These are phyloP conservation scores for Ceuthmochares aereus DNA, from an alignment of 2,113 vertebrate genomes.

Conservation along the genomic window DNA sequence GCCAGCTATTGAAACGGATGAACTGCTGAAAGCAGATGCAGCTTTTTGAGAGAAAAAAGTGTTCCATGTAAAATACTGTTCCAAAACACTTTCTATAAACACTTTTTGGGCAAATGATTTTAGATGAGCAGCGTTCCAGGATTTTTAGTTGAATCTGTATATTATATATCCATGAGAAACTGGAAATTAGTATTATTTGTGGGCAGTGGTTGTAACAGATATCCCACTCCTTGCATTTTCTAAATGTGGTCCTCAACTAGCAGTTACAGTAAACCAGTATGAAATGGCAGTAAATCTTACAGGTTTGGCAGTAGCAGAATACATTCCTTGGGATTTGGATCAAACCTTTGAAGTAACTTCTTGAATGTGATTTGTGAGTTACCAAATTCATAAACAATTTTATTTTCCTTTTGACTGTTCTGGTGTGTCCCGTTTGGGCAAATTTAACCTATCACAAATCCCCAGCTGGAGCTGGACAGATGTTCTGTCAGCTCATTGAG, in stretches of 20 bases:
- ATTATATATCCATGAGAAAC: conserved; percentile 18
- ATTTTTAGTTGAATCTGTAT: conserved; percentile 15
- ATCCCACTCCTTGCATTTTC: conserved; percentile 20
- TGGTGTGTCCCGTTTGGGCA: neutral
- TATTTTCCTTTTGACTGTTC: conserved; percentile 12
- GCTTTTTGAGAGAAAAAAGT: neutral
- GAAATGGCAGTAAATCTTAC: conserved; percentile 22
- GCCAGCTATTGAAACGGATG: neutral
- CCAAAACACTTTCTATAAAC: neutral
- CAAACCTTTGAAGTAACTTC: neutral
- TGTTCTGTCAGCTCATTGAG: neutral
- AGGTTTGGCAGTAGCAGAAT: conserved; percentile 39
- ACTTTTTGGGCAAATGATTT: neutral
- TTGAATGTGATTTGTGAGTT: conserved; percentile 36
- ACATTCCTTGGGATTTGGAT: conserved; percentile 26
- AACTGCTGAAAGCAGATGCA: neutral
- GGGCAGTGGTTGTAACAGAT: conserved; percentile 29
- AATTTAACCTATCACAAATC: neutral
- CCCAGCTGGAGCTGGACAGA: neutral
- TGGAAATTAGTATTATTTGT: conserved; percentile 38
- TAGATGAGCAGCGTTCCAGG: neutral
- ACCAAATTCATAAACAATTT: neutral
- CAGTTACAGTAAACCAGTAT: conserved; percentile 17
- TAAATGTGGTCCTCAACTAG: neutral
- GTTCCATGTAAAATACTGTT: neutral